Base-by-base conservation (phyloP, 1,140 invertebrate genomes). In the Trypoxylus dichotomus region DNA sequence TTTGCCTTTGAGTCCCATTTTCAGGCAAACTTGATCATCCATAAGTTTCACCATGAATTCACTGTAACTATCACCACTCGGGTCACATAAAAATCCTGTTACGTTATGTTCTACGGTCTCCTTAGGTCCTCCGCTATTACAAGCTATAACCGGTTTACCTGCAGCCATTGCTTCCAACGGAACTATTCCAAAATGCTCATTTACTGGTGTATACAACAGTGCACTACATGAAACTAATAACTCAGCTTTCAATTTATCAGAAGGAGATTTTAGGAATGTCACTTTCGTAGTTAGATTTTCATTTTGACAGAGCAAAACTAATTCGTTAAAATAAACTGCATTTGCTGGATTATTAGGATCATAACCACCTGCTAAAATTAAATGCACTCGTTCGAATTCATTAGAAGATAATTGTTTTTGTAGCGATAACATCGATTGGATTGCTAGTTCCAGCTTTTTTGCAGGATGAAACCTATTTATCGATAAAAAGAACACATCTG, bases 181-280 rank as follows among this genome's bases (percentile, higher is more conserved):
- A 7, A 99, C 98, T 84, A 99, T 99, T 5, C 98, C 98, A 91
- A 99, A 99, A 89, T 99, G 98, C 86, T 99, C 98, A 85, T 96
- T 96, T 0, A 93, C 90, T 3, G 98, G 98, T 21, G 98, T 99
- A 81, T 99, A 99, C 15, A 99, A 83, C 3, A 99, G 86, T 84
- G 93, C 92, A 80, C 91, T 89, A 83, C 93, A 93, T 77, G 91
- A 85, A 71, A 91, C 88, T 3, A 99, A 87, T 19, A 99, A 86
- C 3, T 92, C 89, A 27, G 95, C 89, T 87, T 99, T 99, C 58
- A 94, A 89, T 74, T 90, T 88, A 86, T 98, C 97, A 80, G 91
- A 92, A 13, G 96, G 94, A 0, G 97, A 98, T 80, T 93, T 91
- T 15, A 98, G 86, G 84, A 99, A 96, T 42, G 93, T 92, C 0